Base-by-base conservation (phyloP, 2,113 vertebrate genomes). In the Cyphomyrus discorhynchus region DNA sequence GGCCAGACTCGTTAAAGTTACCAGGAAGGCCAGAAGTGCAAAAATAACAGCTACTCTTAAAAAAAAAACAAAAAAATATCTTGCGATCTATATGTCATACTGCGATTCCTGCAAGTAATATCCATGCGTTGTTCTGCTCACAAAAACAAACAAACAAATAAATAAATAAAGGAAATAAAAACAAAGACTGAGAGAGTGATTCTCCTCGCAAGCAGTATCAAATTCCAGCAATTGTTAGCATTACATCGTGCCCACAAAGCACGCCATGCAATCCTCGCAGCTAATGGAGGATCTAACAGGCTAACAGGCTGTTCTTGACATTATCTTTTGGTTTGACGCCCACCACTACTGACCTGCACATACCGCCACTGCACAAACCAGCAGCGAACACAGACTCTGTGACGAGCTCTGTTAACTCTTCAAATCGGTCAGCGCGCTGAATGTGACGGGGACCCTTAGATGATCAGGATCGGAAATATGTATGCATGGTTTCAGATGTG, bases 241-340 rank as follows among this genome's bases (percentile, higher is more conserved):
- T 89, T 58, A 35, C 53, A 45, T 58, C 3, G 27, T 52, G 80
- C 35, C 89, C 80, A 58, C 80, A 88, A 58, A 45, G 27, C 35
- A 13, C 39, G 82, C 19, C 88, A 58, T 52, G 27, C 80, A 84
- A 89, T 21, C 52, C 13, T 5, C 1, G 77, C 84, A 89, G 21
- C 42, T 85, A 17, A 89, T 35, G 53, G 47, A 84, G 13, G 8
- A 47, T 52, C 80, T 89, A n/a, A n/a, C 50, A 21, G 11, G 10
- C 31, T 52, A 53, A 47, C 88, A 31, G 46, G 47, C 66, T 89
- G 74, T 46, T 52, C 17, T 82, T 53, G 74, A 45, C 50, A 83
- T 42, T 89, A 62, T 62, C 52, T n/a, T 45, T 84, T 58, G 17
- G 42, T 89, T 62, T 58, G 56, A 89, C 80, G 53, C 52, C 80